Evolutionary conservation across 2,113 vertebrate species (phyloP).

Genomic region (Geococcyx californianus): DNA sequence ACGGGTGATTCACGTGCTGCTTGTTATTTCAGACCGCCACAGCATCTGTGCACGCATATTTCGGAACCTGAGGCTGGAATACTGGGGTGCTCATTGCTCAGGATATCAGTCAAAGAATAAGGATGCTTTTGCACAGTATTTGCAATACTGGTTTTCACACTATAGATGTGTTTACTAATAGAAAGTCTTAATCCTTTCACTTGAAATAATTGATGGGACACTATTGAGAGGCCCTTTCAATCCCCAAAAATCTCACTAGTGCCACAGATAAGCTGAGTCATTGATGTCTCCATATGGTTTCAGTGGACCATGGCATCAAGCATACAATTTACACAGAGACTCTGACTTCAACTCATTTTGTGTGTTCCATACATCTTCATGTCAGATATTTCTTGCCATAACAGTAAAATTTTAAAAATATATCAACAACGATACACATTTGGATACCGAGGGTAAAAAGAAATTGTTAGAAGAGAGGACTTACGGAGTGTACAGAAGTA

Average conservation of each 20-base stretch:
- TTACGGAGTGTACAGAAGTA: not conserved
- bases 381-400: not conserved
- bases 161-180: not conserved
- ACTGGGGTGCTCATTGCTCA: not conserved
- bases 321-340: not conserved
- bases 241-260: not conserved
- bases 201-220: not conserved
- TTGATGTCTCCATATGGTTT: not conserved
- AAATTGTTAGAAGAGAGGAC: not conserved
- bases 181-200: not conserved
- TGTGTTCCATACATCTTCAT: not conserved
- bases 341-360: not conserved
- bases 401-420: not conserved
- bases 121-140: not conserved
- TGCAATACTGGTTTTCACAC: not conserved
- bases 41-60: not conserved
- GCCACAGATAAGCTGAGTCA: not conserved
- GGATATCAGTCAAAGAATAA: not conserved
- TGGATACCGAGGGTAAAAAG: not conserved
- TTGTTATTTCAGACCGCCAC: not conserved
- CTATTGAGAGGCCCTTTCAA: not conserved
- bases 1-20: not conserved
- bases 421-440: not conserved
- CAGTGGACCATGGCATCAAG: not conserved
- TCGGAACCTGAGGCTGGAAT: not conserved